Base-by-base conservation (phyloP, 2,797 vertebrate species). In the Remorina albescens region DNA sequence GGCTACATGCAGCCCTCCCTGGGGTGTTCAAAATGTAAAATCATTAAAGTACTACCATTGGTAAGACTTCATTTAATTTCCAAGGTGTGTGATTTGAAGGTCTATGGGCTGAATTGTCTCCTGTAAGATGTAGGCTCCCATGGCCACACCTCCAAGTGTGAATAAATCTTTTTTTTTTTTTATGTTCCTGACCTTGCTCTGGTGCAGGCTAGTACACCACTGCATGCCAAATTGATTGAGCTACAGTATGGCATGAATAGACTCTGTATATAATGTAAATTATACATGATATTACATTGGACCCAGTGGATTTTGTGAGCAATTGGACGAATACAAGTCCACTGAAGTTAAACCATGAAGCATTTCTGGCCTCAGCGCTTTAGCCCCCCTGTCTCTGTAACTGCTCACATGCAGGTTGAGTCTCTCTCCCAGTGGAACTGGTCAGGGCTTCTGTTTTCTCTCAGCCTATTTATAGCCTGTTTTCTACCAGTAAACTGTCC, bases 21-120 rank as follows among this genome's bases (percentile, higher is more conserved):
- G 59, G 90, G 80, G 87, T 90, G 82, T 85, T 94, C 83, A 89
- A 90, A 91, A 93, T 89, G 85, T 88, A 89, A 81, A 91, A 92
- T 93, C 89, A 91, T 92, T 94, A 84, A 88, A 93, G 91, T 85
- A 68, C 81, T 61, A 83, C 76, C 86, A 80, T 72, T 71, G 85
- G 74, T 85, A 74, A 66, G 78, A 66, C 84, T 78, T 85, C 76
- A 85, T 87, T 81, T 88, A 78, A 89, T 89, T 90, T 86, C 76
- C 54, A 53, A 68, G 76, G 55, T 18, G 39, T 60, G 58, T 63
- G 59, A 71, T 81, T 78, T 57, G 46, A 83, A 81, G 73, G 59
- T 80, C 77, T 64, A 68, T 77, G 71, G 76, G 68, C 30, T 59
- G 72, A 76, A 62, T 81, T 88, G 79, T 75, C 85, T 72, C 55